A percentile compares a stretch with the other conserved stretches of the same genome.
phyloP scores from a whole-genome alignment of 2,113 vertebrate species.

The Syngnathus scovelli region DNA sequence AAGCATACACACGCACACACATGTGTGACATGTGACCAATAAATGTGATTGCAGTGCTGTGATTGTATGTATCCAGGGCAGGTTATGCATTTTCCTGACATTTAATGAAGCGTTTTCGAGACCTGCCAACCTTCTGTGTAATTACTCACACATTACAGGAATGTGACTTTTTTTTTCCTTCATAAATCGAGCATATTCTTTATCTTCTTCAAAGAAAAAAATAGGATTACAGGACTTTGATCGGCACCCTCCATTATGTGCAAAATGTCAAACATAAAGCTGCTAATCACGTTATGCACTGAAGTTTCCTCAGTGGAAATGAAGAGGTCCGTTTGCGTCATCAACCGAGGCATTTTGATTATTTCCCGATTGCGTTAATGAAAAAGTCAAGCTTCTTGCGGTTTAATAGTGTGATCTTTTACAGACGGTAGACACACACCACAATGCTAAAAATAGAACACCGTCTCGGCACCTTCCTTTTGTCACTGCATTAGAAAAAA shows the following conservation, averaged over 20 bases:
- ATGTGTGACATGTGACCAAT: neutral
- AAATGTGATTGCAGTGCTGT: neutral
- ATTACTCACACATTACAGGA: too few species aligned
- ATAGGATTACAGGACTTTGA: slow-evolving; percentile 10
- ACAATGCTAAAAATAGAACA: slow-evolving; percentile 15
- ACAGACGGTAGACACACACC: neutral
- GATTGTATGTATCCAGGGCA: too few species aligned
- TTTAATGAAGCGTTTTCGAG: neutral
- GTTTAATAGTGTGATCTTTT: slow-evolving; percentile 29
- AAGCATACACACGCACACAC: neutral
- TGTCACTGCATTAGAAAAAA: slow-evolving; percentile 9
- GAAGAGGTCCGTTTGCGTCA: slow-evolving; percentile 46
- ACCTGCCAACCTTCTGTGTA: neutral
- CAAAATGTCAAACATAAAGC: slow-evolving; percentile 16
- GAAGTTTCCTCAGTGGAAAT: slow-evolving; percentile 37
- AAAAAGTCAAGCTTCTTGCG: slow-evolving; percentile 33
- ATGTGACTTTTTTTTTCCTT: too few species aligned
- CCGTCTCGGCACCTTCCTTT: slow-evolving; percentile 4
- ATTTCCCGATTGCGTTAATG: slow-evolving; percentile 45
- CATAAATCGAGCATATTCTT: too few species aligned
- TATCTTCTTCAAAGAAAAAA: too few species aligned
- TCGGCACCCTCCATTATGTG: slow-evolving; percentile 6
- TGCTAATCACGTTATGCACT: slow-evolving; percentile 21
- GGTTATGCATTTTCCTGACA: slow-evolving; percentile 1
- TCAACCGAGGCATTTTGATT: slow-evolving; percentile 42